phyloP scores from a whole-genome alignment of 92 coral and sea anemone species.

The Isaurus tuberculatus region DNA sequence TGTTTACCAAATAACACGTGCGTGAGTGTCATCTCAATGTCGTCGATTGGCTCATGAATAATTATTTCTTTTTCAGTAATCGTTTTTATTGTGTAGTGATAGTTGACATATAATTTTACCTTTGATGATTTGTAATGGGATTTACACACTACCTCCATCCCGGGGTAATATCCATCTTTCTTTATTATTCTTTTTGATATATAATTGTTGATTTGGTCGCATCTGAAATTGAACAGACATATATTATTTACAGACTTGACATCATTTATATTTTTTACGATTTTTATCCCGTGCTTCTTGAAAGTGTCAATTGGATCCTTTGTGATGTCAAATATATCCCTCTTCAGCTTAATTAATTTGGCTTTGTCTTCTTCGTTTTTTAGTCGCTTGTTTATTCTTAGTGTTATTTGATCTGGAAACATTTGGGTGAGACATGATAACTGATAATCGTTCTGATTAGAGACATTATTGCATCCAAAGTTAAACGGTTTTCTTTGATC shows the following conservation, averaged over 20 bases:
- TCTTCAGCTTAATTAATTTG: neutral
- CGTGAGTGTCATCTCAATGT: no score
- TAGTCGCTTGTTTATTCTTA: constrained; percentile 22
- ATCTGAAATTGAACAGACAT: neutral
- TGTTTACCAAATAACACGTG: no score
- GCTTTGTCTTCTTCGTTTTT: constrained; percentile 2
- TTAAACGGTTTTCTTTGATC: constrained; percentile 45
- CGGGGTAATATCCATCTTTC: neutral
- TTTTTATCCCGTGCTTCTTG: constrained; percentile 11
- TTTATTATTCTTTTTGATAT: neutral
- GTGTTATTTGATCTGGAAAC: constrained; percentile 42
- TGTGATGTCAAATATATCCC: neutral
- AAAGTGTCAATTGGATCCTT: constrained; percentile 29
- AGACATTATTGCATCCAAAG: constrained; percentile 33
- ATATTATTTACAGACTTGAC: neutral
- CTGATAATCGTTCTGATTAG: constrained; percentile 33
- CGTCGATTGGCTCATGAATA: neutral
- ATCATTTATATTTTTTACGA: constrained; percentile 3
- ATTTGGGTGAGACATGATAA: constrained; percentile 43
- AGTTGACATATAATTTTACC: constrained; percentile 35
- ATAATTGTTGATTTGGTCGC: neutral
- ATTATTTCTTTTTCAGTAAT: neutral
- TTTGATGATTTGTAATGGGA: constrained; percentile 19
- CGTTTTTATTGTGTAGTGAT: constrained; percentile 30
- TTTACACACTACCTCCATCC: constrained; percentile 22